Conservation (phyloP, 2,113 vertebrate genomes). For the Thunnus thynnus region DNA sequence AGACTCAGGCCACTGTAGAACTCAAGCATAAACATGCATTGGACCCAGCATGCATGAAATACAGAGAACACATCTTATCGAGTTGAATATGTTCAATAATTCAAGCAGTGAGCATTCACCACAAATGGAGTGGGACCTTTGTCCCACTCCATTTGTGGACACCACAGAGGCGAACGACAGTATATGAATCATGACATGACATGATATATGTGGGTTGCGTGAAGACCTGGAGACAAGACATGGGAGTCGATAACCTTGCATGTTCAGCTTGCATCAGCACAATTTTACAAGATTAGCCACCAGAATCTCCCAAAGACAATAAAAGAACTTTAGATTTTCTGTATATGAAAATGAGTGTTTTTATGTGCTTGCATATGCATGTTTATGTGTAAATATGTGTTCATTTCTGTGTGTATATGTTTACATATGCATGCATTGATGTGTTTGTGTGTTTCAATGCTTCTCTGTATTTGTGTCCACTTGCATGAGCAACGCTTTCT, state of each 20-base stretch:
- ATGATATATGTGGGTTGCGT: constrained; percentile 6
- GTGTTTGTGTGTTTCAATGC: constrained; percentile 14
- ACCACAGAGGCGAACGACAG: constrained; percentile 17
- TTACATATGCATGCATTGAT: constrained; percentile 7
- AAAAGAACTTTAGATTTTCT: background rate
- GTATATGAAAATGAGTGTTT: background rate
- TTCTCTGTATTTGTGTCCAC: constrained; percentile 44
- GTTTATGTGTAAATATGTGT: background rate
- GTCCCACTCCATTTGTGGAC: background rate
- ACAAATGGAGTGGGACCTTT: constrained; percentile 30
- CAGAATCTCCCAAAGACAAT: background rate
- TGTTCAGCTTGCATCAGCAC: constrained; percentile 20
- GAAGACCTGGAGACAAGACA: constrained; percentile 3
- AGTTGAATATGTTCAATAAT: constrained; percentile 50
- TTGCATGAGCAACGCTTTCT: constrained; percentile 49
- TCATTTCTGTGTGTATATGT: constrained; percentile 2
- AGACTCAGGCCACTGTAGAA: constrained; percentile 38
- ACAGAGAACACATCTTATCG: constrained; percentile 24
- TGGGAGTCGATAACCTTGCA: background rate
- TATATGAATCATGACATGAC: constrained; percentile 15
- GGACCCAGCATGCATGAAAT: constrained; percentile 22
- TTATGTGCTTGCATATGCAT: background rate
- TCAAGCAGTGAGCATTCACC: constrained; percentile 27
- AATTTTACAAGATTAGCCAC: background rate
- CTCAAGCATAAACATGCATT: constrained; percentile 22